A percentile compares a stretch with the other conserved stretches of the same genome.
Evolutionary conservation across 2,113 vertebrate genomes (phyloP).

Genomic region (Charina bottae): DNA sequence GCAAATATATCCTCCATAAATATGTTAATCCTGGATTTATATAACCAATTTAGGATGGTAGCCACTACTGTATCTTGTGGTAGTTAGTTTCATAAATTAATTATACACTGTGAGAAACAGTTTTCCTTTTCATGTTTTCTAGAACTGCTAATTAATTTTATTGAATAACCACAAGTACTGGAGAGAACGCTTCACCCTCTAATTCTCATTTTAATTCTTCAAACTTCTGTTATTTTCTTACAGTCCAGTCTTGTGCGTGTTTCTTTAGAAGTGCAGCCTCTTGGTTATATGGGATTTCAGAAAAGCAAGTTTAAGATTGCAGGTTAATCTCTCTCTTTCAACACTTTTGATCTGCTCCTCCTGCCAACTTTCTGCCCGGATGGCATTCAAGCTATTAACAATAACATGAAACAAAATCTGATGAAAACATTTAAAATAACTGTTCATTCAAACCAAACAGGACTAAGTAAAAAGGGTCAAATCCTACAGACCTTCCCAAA

Average conservation of each 20-base stretch:
- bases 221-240: neutral
- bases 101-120: neutral
- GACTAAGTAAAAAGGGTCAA: neutral
- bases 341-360: neutral
- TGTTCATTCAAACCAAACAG: neutral
- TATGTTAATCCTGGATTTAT: neutral
- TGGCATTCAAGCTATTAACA: neutral
- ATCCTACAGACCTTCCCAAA: neutral
- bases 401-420: neutral
- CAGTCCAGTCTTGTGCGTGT: neutral
- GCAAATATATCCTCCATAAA: neutral
- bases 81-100: neutral
- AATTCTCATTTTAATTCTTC: neutral
- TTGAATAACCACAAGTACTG: neutral
- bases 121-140: neutral
- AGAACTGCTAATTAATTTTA: neutral
- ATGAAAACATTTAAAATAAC: neutral
- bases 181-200: neutral
- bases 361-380: neutral
- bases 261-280: neutral
- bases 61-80: neutral
- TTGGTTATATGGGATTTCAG: no score
- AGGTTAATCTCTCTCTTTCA: neutral
- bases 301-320: neutral
- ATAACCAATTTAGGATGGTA: neutral